Conservation (phyloP, 2,888 invertebrate species). For the Palloptera scutellata region DNA sequence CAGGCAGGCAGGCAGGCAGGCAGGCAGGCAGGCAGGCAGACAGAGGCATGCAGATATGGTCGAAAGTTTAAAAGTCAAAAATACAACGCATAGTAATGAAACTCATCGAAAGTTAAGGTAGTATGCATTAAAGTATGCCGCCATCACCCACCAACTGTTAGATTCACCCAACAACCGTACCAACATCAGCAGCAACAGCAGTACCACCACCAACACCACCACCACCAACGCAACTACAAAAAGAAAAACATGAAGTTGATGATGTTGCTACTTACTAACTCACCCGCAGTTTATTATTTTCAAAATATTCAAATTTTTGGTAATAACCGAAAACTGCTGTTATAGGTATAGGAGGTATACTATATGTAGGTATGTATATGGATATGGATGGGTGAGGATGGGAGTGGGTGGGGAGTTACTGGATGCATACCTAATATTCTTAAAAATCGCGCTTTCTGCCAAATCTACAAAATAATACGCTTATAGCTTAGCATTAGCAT, state of each 20-base stretch:
- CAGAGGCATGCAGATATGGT: neutral
- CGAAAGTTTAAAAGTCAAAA: neutral
- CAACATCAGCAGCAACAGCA: neutral
- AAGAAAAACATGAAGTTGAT: neutral
- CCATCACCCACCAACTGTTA: neutral
- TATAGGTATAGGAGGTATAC: slow-evolving; percentile 32
- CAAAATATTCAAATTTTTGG: slow-evolving; percentile 60
- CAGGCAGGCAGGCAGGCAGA: neutral
- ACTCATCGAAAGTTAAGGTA: neutral
- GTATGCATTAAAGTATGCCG: neutral
- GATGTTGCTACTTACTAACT: slow-evolving; percentile 55
- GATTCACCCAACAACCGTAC: neutral
- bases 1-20: no score
- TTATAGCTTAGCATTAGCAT: neutral
- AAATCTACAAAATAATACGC: slow-evolving; percentile 25
- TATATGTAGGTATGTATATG: neutral
- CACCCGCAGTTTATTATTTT: slow-evolving; percentile 62
- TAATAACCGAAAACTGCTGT: slow-evolving; percentile 50
- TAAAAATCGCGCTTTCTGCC: slow-evolving; percentile 28
- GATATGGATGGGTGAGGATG: neutral
- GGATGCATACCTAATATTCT: slow-evolving; percentile 5
- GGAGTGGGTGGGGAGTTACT: no score
- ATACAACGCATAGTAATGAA: slow-evolving; percentile 30
- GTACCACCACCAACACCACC: no score
- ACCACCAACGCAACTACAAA: no score